Conservation (phyloP, 2,888 invertebrate species). For the Cephus rjabovi region DNA sequence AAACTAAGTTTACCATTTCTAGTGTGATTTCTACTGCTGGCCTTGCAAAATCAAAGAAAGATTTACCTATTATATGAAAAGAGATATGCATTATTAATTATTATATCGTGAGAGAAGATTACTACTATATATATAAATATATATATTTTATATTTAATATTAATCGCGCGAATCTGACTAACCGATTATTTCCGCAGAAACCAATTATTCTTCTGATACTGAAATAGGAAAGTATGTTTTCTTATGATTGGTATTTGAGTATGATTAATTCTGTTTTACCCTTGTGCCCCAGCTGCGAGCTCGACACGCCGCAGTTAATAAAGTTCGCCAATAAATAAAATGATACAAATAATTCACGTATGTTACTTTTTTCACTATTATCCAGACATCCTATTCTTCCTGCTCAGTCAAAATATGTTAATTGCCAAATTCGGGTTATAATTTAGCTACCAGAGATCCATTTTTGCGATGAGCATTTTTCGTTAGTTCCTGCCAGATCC, state of each 20-base stretch:
- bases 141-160: constrained; percentile 58
- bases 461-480: no score
- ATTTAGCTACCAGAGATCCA: no score
- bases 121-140: constrained; percentile 41
- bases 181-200: constrained; percentile 25
- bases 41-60: constrained; percentile 63
- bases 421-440: neutral
- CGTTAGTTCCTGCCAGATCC: no score
- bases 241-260: constrained; percentile 48
- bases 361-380: neutral
- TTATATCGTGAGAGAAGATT: constrained; percentile 55
- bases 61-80: constrained; percentile 46
- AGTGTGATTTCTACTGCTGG: constrained; percentile 64
- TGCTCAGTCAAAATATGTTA: neutral
- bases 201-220: constrained; percentile 41
- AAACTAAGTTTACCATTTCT: constrained; percentile 55
- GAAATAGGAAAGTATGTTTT: constrained; percentile 41
- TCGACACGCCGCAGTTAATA: constrained; percentile 42
- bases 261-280: constrained; percentile 44
- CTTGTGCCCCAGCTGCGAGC: constrained; percentile 46
- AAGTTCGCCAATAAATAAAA: constrained; percentile 53
- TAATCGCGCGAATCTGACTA: constrained; percentile 48
- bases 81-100: constrained; percentile 55
- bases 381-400: neutral
- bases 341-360: constrained; percentile 3